These are phyloP conservation scores for Miltochrista miniata DNA, from an alignment of 2,888 invertebrate species.

Conservation along the genomic window DNA sequence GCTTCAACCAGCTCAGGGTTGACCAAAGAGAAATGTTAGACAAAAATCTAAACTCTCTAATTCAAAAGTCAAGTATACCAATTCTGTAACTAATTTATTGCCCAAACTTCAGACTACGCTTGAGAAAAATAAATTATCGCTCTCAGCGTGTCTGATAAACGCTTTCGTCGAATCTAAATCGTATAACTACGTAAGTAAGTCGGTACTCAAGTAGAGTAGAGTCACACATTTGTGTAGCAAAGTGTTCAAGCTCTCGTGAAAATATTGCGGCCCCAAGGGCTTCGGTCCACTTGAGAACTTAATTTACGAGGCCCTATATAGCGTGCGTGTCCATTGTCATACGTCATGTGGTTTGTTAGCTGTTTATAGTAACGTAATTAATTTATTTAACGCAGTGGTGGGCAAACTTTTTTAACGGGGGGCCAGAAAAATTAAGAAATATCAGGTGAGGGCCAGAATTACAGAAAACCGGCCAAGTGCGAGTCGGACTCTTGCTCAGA, in stretches of 20 bases:
- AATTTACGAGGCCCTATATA: conserved; percentile 56
- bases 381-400: neutral
- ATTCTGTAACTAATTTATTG: neutral
- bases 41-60: too few species aligned
- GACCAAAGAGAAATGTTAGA: too few species aligned
- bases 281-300: conserved; percentile 49
- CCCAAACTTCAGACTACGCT: neutral
- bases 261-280: conserved; percentile 36
- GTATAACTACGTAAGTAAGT: neutral
- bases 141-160: conserved; percentile 3
- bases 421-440: too few species aligned
- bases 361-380: neutral
- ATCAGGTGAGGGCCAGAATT: too few species aligned
- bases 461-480: too few species aligned
- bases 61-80: neutral
- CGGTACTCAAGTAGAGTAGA: conserved; percentile 5
- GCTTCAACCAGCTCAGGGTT: too few species aligned
- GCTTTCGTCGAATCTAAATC: neutral
- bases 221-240: conserved; percentile 5
- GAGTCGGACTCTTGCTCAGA: too few species aligned
- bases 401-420: too few species aligned
- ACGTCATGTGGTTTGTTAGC: neutral
- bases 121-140: neutral
- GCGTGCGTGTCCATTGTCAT: conserved; percentile 33
- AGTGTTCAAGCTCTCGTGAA: conserved; percentile 28